phyloP scores from a whole-genome alignment of 2,888 invertebrate genomes.

The Volucella zonaria region DNA sequence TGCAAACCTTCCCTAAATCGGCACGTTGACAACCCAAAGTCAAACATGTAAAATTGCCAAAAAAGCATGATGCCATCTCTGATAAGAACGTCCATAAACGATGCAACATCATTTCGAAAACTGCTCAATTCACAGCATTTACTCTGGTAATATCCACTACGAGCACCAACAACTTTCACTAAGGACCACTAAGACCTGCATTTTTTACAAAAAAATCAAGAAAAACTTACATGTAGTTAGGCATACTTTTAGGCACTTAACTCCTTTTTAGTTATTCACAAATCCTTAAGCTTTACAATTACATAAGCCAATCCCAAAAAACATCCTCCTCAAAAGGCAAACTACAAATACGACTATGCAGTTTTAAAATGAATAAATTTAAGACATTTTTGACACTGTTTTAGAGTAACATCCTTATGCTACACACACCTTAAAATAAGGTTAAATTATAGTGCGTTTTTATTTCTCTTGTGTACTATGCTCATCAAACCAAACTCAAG shows the following conservation, averaged over 20 bases:
- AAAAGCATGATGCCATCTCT: too few species aligned
- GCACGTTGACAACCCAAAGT: too few species aligned
- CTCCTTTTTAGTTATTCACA: slow-evolving; percentile 59
- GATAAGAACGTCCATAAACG: too few species aligned
- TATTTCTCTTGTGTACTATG: neutral
- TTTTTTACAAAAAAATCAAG: neutral
- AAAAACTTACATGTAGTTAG: slow-evolving; percentile 36
- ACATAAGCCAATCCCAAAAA: slow-evolving; percentile 44
- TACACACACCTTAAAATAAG: slow-evolving; percentile 21
- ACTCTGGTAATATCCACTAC: too few species aligned
- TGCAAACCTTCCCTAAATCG: too few species aligned
- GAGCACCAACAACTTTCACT: neutral
- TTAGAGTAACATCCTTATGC: neutral
- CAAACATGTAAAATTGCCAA: too few species aligned
- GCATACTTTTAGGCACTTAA: slow-evolving; percentile 46
- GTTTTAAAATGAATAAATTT: neutral
- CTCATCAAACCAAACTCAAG: slow-evolving; percentile 27
- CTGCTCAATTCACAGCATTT: too few species aligned
- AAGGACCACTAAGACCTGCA: neutral
- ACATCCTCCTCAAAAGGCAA: slow-evolving; percentile 5
- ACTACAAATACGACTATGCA: slow-evolving; percentile 38
- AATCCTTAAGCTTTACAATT: slow-evolving; percentile 34
- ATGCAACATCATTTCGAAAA: too few species aligned
- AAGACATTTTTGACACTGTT: neutral
- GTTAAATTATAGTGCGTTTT: slow-evolving; percentile 37